Evolutionary conservation across 2,113 vertebrate genomes (phyloP), one percentile per base, ranked within the genome.

Genomic region (Carettochelys insculpta): DNA sequence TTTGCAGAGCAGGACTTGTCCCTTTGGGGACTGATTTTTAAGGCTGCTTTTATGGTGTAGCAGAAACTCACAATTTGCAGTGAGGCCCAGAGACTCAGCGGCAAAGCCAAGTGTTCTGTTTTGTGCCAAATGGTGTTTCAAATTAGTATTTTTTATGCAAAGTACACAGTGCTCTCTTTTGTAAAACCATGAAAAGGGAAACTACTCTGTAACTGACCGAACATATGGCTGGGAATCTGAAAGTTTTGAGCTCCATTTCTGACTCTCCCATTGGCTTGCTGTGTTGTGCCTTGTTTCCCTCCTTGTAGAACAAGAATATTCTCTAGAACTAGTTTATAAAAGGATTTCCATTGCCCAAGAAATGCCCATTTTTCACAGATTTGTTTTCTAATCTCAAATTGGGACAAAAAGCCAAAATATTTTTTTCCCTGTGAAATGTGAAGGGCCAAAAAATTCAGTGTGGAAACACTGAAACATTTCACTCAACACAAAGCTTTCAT

Each of bases 191-290:
- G 52, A 3, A 68, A 68, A 19, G n/a, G 61, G n/a, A 20, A 13
- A 0, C 43, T 38, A 61, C 10, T 14, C 7, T 17, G 43, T 41
- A 86, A 48, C 7, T 24, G 19, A 1, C 11, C 12, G 6, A 88
- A 47, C 58, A 68, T 2, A 3, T 1, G 34, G 58, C 43, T 50
- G 38, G 43, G n/a, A 77, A 1, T 12, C 4, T 34, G 78, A 4
- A 50, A 1, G 11, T 0, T 14, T 41, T 0, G 2, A 76, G 17
- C 29, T 68, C 34, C 0, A 0, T 34, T 85, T 51, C 79, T 1
- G 2, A 25, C 45, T 38, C 34, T 50, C 16, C 25, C 11, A 38
- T 20, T 8, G 17, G 3, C 83, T 77, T 2, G 1, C 16, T 38
- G 48, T 81, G 4, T 89, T n/a, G n/a, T n/a, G n/a, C 81, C 11